Evolutionary conservation across 2,797 vertebrate species (phyloP).

Genomic region (Myotis planiceps): DNA sequence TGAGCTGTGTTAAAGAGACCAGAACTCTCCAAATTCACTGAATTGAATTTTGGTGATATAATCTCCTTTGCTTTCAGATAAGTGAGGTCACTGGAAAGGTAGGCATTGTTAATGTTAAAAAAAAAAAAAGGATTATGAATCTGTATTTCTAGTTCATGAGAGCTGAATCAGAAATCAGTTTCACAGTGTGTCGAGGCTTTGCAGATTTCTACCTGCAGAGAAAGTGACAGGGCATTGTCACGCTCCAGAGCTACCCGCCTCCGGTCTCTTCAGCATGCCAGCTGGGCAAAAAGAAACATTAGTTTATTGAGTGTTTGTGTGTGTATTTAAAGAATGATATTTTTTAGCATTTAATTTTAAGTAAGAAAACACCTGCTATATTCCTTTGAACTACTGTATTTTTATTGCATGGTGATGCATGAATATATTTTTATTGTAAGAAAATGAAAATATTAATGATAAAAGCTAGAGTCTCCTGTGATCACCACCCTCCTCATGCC

Average conservation of each 20-base stretch:
- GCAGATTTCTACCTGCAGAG: slow-evolving; percentile 45
- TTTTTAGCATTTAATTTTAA: slow-evolving; percentile 70
- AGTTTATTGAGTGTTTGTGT: slow-evolving; percentile 55
- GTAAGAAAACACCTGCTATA: slow-evolving; percentile 66
- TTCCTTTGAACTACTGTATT: slow-evolving; percentile 54
- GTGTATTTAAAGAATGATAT: slow-evolving; percentile 69
- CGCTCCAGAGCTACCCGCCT: not conserved
- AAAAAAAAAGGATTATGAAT: not conserved
- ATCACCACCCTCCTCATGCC: not conserved
- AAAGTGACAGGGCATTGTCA: not conserved
- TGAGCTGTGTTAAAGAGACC: not conserved
- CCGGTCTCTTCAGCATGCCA: slow-evolving; percentile 23
- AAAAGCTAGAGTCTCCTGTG: not conserved
- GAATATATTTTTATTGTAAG: slow-evolving; percentile 51
- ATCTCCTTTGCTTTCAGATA: not conserved
- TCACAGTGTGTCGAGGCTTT: not conserved
- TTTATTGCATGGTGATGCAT: slow-evolving; percentile 28
- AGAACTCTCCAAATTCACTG: not conserved
- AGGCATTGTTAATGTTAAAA: not conserved
- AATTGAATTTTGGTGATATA: not conserved
- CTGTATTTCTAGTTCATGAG: slow-evolving; percentile 36
- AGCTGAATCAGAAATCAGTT: slow-evolving; percentile 46
- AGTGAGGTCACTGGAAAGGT: slow-evolving; percentile 22
- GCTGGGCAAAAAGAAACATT: slow-evolving; percentile 60
- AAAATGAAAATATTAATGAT: slow-evolving; percentile 49